Conservation (phyloP, 2,113 vertebrate species). For the Coracopsis vasa region DNA sequence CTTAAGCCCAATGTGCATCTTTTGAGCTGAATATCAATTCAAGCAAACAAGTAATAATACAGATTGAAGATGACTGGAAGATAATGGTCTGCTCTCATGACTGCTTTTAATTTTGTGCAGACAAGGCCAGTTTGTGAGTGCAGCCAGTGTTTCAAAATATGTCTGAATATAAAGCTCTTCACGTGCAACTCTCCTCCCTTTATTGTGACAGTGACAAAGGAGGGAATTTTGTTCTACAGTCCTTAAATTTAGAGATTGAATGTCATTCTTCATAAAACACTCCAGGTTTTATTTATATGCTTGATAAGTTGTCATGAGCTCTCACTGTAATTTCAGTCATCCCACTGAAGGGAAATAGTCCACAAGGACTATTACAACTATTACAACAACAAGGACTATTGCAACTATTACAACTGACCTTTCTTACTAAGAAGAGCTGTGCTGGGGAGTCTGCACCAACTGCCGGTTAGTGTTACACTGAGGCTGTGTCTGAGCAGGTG, state of each 20-base stretch:
- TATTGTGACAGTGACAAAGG: not conserved
- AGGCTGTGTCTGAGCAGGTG: not conserved
- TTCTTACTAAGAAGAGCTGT: not conserved
- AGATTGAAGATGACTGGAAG: not conserved
- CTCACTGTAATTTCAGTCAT: not conserved
- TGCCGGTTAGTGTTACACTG: not conserved
- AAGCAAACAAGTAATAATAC: not conserved
- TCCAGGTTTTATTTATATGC: not conserved
- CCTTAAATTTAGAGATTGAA: not conserved
- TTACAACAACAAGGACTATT: not conserved
- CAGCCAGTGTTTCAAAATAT: not conserved
- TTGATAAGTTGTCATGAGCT: not conserved
- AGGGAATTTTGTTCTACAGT: not conserved
- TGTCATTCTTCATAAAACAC: not conserved
- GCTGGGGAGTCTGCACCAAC: not conserved
- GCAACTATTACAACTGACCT: not conserved
- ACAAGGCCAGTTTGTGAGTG: not conserved
- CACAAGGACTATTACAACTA: not conserved
- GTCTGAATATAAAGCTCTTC: not conserved
- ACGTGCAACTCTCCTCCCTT: not conserved
- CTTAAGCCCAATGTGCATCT: not conserved
- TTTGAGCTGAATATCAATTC: not conserved
- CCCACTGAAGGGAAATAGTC: not conserved
- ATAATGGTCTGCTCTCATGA: not conserved
- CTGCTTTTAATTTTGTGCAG: not conserved